Base-by-base conservation (phyloP, 2,113 vertebrate species). In the Osmerus mordax region DNA sequence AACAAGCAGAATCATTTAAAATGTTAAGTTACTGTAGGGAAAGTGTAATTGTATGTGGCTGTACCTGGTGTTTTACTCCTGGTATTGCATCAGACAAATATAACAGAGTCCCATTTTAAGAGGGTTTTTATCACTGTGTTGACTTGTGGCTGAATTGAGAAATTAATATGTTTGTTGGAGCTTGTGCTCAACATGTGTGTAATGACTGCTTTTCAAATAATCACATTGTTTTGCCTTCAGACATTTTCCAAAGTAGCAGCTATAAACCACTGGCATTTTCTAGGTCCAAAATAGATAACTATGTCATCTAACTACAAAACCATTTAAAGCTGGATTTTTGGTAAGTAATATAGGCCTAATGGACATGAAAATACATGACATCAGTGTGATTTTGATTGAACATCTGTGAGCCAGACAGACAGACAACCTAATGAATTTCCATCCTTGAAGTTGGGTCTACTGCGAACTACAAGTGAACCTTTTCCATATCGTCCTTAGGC, bases 341-440 rank as follows among this genome's bases (percentile, higher is more conserved):
- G 73, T 75, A 23, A 23, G 77, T 77, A 72, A 29, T 12, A 13
- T 61, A 56, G n/a, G 14, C 5, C 4, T 29, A 58, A 69, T 73
- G 71, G 72, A 62, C 58, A 73, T 65, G 15, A 65, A 65, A 53
- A 76, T 60, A 15, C 64, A 75, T 85, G 80, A 85, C 78, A 72
- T 86, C 82, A 84, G 55, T 51, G 32, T 75, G 72, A 76, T 74
- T 72, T 61, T 65, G 70, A 64, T 9, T 69, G 65, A 80, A 87
- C 81, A 87, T 86, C 82, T 87, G 81, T 23, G 23, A 9, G 16
- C 63, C 55, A 59, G 54, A 21, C 72, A 36, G 32, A 66, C 9
- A 52, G 21, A 11, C 0, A 23, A 23, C 16, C 28, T 47, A 47
- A 9, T 47, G 41, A 47, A 47, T 47, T 47, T 47, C 7, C 5